Percentiles rank a stretch among this genome's conserved stretches.
Conservation (phyloP, 1,140 invertebrate genomes). For the Campoletis sonorensis region DNA sequence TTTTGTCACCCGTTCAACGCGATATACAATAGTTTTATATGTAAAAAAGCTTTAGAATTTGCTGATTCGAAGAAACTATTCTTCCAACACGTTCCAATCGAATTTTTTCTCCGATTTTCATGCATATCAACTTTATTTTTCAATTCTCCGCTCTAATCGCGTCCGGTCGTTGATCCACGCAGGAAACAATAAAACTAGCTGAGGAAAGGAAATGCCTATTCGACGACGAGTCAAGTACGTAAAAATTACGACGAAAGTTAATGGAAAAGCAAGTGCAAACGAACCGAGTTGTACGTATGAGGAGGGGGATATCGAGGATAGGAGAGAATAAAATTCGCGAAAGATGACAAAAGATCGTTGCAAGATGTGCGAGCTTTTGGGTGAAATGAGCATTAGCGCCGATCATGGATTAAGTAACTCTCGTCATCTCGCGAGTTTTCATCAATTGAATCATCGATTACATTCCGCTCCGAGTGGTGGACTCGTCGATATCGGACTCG, state of each 20-base stretch:
- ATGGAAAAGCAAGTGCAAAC: neutral
- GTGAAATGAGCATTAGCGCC: constrained; percentile 69
- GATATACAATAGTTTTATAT: no score
- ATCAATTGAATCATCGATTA: constrained; percentile 66
- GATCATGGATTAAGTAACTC: constrained; percentile 71
- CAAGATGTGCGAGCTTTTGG: constrained; percentile 75
- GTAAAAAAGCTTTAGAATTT: no score
- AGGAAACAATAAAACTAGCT: no score
- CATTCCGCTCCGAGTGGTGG: constrained; percentile 61
- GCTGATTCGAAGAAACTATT: no score
- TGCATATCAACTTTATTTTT: no score
- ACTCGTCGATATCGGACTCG: constrained; percentile 23
- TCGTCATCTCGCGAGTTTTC: constrained; percentile 69
- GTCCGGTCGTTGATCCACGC: no score
- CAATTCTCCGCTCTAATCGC: no score
- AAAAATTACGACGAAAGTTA: neutral
- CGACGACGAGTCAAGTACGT: neutral
- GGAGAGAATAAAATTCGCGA: neutral
- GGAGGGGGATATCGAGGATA: neutral
- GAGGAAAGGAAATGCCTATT: no score
- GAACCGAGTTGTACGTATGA: neutral
- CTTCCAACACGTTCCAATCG: no score
- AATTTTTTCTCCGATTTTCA: no score
- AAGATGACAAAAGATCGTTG: constrained; percentile 75
- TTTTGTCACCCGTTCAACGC: no score